A percentile compares a stretch with the other conserved stretches of the same genome.
Evolutionary conservation across 2,797 vertebrate genomes (phyloP).

Genomic region (Fistularia tabacaria): DNA sequence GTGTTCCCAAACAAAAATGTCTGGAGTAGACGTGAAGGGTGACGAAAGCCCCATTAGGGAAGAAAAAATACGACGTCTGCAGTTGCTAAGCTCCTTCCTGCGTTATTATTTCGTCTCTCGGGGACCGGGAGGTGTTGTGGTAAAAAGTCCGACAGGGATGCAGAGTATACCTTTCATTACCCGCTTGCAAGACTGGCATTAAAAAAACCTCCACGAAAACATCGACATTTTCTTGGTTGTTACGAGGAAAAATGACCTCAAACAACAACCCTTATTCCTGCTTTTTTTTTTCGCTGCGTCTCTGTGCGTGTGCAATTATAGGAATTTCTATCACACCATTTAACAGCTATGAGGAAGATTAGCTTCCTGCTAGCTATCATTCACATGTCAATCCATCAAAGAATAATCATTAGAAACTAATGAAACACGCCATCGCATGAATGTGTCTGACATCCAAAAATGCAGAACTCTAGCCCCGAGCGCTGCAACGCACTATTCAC

Average conservation of each 20-base stretch:
- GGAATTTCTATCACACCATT: constrained; percentile 49
- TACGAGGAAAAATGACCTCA: too few species aligned
- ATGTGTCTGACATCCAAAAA: constrained; percentile 80
- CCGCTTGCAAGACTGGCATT: too few species aligned
- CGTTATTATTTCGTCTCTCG: too few species aligned
- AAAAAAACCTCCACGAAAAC: too few species aligned
- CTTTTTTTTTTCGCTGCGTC: too few species aligned
- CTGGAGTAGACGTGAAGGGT: constrained; percentile 37
- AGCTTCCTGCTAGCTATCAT: constrained; percentile 61
- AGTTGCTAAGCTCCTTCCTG: too few species aligned
- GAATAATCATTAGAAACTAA: constrained; percentile 79
- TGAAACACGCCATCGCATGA: constrained; percentile 63
- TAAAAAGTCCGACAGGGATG: too few species aligned
- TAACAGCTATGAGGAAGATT: constrained; percentile 63
- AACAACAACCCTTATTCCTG: too few species aligned
- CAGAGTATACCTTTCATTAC: too few species aligned
- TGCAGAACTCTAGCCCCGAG: constrained; percentile 60
- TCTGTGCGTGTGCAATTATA: constrained; percentile 19
- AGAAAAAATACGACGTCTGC: constrained; percentile 4
- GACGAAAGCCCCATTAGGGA: constrained; percentile 43
- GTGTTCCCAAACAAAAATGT: constrained; percentile 46
- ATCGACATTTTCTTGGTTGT: too few species aligned
- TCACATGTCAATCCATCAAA: constrained; percentile 60
- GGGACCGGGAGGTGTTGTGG: too few species aligned
- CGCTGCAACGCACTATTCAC: constrained; percentile 39